phyloP scores from a whole-genome alignment of 2,888 invertebrate genomes.

The Hypselothyrea guttata region DNA sequence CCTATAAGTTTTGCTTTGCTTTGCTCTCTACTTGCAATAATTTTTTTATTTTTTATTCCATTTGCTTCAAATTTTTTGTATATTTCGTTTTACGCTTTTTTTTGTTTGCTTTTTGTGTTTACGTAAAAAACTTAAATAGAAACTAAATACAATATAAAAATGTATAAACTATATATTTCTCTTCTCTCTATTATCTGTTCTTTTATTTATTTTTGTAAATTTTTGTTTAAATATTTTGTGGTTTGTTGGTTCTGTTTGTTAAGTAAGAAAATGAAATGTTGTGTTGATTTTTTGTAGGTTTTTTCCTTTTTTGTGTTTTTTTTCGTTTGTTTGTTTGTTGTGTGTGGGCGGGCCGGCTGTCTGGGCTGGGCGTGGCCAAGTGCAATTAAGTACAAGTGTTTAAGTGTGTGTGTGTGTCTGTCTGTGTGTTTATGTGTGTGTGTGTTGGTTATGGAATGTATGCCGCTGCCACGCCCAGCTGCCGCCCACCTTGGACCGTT shows the following conservation, averaged over 20 bases:
- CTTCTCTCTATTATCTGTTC: conserved; percentile 23
- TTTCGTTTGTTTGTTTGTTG: conserved; percentile 17
- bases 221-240: conserved; percentile 50
- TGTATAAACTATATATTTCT: conserved; percentile 61
- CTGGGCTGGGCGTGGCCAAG: conserved; percentile 63
- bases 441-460: conserved; percentile 49
- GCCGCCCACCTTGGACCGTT: conserved; percentile 54
- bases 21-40: conserved; percentile 3
- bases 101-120: conserved; percentile 41
- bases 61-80: conserved; percentile 26
- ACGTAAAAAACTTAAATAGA: conserved; percentile 64
- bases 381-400: conserved; percentile 72
- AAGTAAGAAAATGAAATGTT: conserved; percentile 22
- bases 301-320: conserved; percentile 22
- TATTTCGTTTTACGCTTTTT: conserved; percentile 50
- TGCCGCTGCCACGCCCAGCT: conserved; percentile 46
- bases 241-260: conserved; percentile 60
- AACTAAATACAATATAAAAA: conserved; percentile 73
- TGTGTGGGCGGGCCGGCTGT: conserved; percentile 42
- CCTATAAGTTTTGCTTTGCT: conserved; percentile 67
- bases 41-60: conserved; percentile 17
- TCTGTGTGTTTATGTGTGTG: conserved; percentile 16
- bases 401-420: conserved; percentile 50
- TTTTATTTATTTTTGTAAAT: conserved; percentile 17
- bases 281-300: conserved; percentile 16